Evolutionary conservation across 2,888 invertebrate species (phyloP).

Genomic region (Gisinianus flammeolus): DNA sequence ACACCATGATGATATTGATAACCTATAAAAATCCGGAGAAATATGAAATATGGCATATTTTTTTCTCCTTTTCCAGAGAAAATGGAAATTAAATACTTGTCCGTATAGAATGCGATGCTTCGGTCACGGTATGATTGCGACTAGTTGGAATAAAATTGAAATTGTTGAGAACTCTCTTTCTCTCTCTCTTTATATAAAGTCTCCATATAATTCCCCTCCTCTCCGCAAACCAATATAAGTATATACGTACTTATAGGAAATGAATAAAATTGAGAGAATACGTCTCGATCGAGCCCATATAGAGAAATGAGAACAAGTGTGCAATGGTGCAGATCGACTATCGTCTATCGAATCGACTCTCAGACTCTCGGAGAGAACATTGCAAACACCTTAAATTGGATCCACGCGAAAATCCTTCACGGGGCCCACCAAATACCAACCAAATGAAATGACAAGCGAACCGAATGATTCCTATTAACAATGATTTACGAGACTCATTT

Average conservation of each 20-base stretch:
- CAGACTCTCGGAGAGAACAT: background rate
- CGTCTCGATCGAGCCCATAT: background rate
- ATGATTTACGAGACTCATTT: constrained; percentile 58
- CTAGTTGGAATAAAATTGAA: background rate
- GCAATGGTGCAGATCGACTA: too few species aligned
- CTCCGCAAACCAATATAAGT: too few species aligned
- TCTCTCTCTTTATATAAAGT: background rate
- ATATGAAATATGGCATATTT: background rate
- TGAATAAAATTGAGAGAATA: background rate
- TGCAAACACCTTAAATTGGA: constrained; percentile 11
- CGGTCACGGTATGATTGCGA: background rate
- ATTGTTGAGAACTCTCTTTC: background rate
- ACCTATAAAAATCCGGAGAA: background rate
- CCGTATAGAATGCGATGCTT: background rate
- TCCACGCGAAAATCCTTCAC: constrained; percentile 3
- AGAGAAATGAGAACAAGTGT: background rate
- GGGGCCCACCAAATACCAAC: constrained; percentile 11
- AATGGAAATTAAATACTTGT: background rate
- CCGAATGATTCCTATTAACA: constrained; percentile 53
- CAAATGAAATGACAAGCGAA: constrained; percentile 52
- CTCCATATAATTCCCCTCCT: background rate
- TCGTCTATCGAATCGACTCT: too few species aligned
- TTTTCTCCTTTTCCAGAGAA: background rate
- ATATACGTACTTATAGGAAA: background rate
- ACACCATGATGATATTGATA: background rate